phyloP scores from a whole-genome alignment of 2,113 vertebrate genomes.

The Xiphias gladius region DNA sequence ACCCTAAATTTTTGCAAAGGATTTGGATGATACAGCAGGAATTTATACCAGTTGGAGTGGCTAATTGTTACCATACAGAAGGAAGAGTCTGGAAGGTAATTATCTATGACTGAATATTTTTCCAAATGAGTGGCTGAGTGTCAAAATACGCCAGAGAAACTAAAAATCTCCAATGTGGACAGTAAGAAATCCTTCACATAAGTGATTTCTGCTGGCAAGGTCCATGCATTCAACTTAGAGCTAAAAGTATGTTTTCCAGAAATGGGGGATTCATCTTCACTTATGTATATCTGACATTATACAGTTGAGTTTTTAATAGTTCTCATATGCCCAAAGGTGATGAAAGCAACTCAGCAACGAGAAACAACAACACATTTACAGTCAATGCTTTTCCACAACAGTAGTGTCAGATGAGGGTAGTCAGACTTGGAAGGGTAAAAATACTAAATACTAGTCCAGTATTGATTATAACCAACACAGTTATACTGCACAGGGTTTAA shows the following conservation, averaged over 20 bases:
- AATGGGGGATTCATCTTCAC: constrained; percentile 4
- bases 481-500: no score
- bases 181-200: not conserved
- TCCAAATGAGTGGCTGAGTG: not conserved
- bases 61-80: not conserved
- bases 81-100: not conserved
- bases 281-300: not conserved
- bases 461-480: not conserved
- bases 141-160: not conserved
- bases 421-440: not conserved
- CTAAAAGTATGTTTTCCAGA: not conserved
- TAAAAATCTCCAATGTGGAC: not conserved
- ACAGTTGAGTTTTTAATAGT: not conserved
- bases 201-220: not conserved
- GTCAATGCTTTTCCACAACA: constrained; percentile 4
- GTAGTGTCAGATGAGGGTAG: not conserved
- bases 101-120: constrained; percentile 8
- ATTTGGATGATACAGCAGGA: not conserved
- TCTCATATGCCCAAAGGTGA: not conserved
- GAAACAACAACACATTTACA: constrained; percentile 6
- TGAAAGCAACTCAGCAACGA: not conserved
- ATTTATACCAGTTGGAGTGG: not conserved
- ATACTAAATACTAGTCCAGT: no score
- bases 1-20: not conserved
- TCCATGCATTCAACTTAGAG: not conserved